Base-by-base conservation (phyloP, 2,797 vertebrate genomes). In the Melanotaenia pygmaea region DNA sequence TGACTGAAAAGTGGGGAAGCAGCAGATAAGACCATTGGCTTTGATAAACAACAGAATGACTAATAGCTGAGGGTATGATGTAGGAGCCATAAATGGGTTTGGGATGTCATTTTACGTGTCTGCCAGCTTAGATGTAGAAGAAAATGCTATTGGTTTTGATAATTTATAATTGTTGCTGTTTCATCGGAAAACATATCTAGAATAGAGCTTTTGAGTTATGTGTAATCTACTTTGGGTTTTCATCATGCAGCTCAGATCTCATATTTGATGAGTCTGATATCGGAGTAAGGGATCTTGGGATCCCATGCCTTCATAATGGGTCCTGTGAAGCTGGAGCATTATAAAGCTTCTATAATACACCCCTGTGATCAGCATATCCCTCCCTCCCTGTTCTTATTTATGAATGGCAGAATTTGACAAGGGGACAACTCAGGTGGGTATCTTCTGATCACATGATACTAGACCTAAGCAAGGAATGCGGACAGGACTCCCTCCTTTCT, bases 351-450 rank as follows among this genome's bases (percentile, higher is more conserved):
- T 82, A 83, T 90, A 87, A 90, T 91, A 90, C 89, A 86, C 78
- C 74, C 86, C 86, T 92, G 82, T 88, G 91, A 93, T 92, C 90
- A 88, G 78, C 64, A 72, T 84, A 61, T 73, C 88, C 77, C 63
- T 68, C 81, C 67, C 75, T 77, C 67, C 53, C 71, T 81, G 73
- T 65, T 70, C 81, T 89, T 90, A 91, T 94, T 95, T 95, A 90
- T 95, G 93, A 95, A 95, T 95, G 94, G 89, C 75, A 76, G 86
- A 86, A 79, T 89, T 89, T 90, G 90, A 92, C 83, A 89, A 82
- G 86, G 76, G 81, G 77, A 78, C 59, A 79, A 64, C 80, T 91
- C 87, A 85, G 91, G 90, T 88, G 88, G 89, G 86, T 86, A 59
- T 83, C 84, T 82, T 86, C 89, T 60, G 82, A 92, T 93, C 92